Conservation (phyloP, 2,797 vertebrate species). For the Varecia variegata region DNA sequence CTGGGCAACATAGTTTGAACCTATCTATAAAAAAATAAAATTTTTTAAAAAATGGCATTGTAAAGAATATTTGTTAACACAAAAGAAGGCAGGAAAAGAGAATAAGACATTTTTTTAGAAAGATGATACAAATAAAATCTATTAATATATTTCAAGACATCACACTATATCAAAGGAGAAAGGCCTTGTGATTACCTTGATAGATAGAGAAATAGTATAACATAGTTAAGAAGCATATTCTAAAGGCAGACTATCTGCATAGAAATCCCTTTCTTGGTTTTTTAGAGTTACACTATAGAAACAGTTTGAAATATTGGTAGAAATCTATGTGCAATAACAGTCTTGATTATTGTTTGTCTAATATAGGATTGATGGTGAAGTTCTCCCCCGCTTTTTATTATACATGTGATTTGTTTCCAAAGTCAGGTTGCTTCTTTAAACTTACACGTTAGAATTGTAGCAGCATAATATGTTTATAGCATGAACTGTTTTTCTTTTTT, state of each 20-base stretch:
- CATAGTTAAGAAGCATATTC: neutral
- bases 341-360: constrained; percentile 1
- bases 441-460: neutral
- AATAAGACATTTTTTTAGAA: constrained; percentile 10
- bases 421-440: neutral
- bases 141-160: neutral
- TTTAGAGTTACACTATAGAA: neutral
- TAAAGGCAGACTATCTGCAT: neutral
- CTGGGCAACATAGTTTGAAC: too few relatives aligned
- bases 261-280: neutral
- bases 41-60: neutral
- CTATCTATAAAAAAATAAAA: neutral
- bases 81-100: neutral
- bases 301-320: neutral
- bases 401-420: neutral
- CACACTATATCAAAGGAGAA: neutral
- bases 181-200: neutral
- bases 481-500: neutral
- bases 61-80: neutral
- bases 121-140: neutral
- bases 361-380: neutral
- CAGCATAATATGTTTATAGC: neutral
- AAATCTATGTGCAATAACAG: neutral
- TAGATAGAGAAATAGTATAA: neutral
- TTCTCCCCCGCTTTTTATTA: neutral